Conservation (phyloP, 2,888 invertebrate species). For the Nemotelus pantherinus region DNA sequence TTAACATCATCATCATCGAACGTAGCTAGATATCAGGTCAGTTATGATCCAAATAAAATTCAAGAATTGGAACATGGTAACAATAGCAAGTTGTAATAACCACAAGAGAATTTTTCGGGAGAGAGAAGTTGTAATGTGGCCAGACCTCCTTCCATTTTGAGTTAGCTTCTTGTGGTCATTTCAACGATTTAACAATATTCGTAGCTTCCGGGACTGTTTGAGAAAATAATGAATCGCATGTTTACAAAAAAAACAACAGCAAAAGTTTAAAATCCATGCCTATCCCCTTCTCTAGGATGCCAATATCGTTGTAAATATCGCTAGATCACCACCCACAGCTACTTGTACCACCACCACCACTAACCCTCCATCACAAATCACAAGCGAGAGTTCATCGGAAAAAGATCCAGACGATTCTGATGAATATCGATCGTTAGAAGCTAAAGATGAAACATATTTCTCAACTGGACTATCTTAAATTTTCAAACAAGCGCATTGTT, state of each 20-base stretch:
- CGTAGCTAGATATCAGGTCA: constrained; percentile 25
- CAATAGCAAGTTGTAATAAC: too few species aligned
- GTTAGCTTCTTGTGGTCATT: too few species aligned
- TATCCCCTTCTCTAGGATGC: constrained; percentile 23
- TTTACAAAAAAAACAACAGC: too few species aligned
- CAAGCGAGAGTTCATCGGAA: constrained; percentile 52
- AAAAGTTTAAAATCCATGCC: too few species aligned
- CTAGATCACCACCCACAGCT: constrained; percentile 30
- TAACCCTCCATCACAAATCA: constrained; percentile 47
- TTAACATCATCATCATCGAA: constrained; percentile 6
- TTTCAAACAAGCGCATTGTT: not conserved
- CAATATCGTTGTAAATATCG: constrained; percentile 39
- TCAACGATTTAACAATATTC: too few species aligned
- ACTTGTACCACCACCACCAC: constrained; percentile 43
- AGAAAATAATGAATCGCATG: too few species aligned
- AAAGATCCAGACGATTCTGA: constrained; percentile 61
- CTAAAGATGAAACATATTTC: constrained; percentile 62
- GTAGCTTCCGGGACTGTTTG: too few species aligned
- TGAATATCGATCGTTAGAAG: constrained; percentile 64
- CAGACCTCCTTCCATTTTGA: too few species aligned
- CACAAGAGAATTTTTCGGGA: too few species aligned
- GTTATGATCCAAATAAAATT: constrained; percentile 16
- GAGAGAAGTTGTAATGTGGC: too few species aligned
- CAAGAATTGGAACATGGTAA: not conserved
- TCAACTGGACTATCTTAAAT: constrained; percentile 48